Conservation (phyloP, 2,797 vertebrate genomes). For the Falco cherrug region DNA sequence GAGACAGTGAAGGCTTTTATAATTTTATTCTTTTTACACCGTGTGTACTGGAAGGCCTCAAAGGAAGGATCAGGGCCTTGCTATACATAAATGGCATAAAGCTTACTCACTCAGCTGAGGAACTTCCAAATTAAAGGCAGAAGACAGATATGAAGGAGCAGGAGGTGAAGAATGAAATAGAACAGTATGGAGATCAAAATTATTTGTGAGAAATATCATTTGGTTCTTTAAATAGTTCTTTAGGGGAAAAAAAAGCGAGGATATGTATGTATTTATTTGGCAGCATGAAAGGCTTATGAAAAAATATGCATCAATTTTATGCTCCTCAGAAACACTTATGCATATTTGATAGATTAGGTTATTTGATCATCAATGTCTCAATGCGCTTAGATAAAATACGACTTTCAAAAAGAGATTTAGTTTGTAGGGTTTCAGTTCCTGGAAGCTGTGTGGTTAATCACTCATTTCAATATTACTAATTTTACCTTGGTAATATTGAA, state of each 20-base stretch:
- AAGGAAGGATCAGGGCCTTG: neutral
- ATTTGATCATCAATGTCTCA: neutral
- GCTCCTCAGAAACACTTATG: neutral
- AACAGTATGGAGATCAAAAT: neutral
- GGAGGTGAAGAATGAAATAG: neutral
- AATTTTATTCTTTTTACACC: neutral
- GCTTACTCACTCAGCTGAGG: neutral
- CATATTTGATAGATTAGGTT: neutral
- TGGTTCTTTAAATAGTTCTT: neutral
- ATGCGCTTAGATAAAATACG: neutral
- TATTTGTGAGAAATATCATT: neutral
- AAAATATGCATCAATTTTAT: neutral
- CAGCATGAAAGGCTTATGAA: neutral
- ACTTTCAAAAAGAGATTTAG: slow-evolving; percentile 14
- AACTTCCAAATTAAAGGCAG: neutral
- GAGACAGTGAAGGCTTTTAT: neutral
- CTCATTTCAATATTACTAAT: slow-evolving; percentile 31
- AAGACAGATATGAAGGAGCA: neutral
- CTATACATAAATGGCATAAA: neutral
- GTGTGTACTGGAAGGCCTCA: neutral
- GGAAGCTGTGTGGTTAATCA: slow-evolving; percentile 14
- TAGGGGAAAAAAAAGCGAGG: neutral
- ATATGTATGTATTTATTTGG: neutral
- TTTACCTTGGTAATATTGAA: slow-evolving; percentile 45
- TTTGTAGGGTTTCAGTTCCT: slow-evolving; percentile 15